These are phyloP conservation scores for Kradibia gibbosae DNA, from an alignment of 1,140 invertebrate species.

Conservation along the genomic window DNA sequence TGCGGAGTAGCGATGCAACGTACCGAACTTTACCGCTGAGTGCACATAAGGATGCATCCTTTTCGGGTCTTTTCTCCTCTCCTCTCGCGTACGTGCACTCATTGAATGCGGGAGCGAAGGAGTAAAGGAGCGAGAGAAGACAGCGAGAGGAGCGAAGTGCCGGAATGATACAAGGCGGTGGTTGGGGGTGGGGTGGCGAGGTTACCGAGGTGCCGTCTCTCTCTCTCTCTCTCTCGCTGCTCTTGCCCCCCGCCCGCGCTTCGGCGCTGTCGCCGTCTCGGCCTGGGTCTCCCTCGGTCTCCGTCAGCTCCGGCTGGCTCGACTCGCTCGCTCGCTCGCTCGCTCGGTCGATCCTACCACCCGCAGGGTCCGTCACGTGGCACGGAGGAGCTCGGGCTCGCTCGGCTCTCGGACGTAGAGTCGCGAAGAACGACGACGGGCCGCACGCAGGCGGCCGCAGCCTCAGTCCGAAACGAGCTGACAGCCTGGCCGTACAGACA, in stretches of 20 bases:
- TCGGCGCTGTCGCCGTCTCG: too few relatives aligned
- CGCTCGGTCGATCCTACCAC: conserved; percentile 56
- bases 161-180: too few relatives aligned
- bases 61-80: conserved; percentile 5
- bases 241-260: conserved; percentile 22
- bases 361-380: conserved; percentile 67
- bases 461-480: conserved; percentile 69
- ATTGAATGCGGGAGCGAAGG: neutral
- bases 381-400: conserved; percentile 48
- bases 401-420: conserved; percentile 15
- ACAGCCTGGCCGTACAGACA: conserved; percentile 61
- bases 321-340: conserved; percentile 33
- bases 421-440: conserved; percentile 55
- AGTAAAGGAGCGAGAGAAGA: neutral
- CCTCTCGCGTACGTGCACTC: neutral
- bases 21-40: neutral
- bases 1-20: conserved; percentile 1
- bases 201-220: conserved; percentile 1
- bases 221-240: conserved; percentile 6
- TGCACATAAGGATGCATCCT: neutral
- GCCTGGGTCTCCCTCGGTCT: too few relatives aligned
- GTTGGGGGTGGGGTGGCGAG: too few relatives aligned
- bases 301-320: too few relatives aligned
- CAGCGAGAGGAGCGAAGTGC: too few relatives aligned
- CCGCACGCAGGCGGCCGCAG: conserved; percentile 59